Conservation (phyloP, 2,113 vertebrate genomes). For the Cololabis saira region DNA sequence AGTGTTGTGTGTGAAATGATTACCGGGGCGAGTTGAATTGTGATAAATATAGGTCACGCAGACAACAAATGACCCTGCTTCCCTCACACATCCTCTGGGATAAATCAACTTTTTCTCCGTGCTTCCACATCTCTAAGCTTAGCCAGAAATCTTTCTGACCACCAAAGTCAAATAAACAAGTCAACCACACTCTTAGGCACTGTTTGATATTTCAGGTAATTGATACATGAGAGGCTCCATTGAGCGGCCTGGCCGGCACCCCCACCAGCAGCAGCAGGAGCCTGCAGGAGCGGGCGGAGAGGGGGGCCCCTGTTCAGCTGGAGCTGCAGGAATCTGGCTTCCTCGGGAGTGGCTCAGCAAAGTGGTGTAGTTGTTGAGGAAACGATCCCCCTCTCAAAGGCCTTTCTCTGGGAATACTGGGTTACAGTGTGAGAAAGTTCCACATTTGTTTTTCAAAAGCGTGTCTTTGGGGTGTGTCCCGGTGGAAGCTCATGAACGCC, state of each 20-base stretch:
- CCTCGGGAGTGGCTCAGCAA: slow-evolving; percentile 55
- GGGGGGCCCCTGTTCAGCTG: slow-evolving; percentile 59
- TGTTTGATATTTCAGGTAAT: slow-evolving; percentile 79
- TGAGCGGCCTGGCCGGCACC: slow-evolving; percentile 58
- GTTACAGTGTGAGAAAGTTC: slow-evolving; percentile 83
- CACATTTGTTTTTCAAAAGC: slow-evolving; percentile 69
- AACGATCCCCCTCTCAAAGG: slow-evolving; percentile 68
- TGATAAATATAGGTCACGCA: slow-evolving; percentile 23
- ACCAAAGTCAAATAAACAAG: slow-evolving; percentile 74
- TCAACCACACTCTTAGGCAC: slow-evolving; percentile 64
- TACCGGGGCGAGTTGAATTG: slow-evolving; percentile 26
- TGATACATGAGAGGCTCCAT: slow-evolving; percentile 74
- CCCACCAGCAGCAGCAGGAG: slow-evolving; percentile 39
- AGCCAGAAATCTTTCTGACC: slow-evolving; percentile 47
- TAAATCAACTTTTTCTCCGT: slow-evolving; percentile 29
- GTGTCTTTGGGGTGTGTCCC: slow-evolving; percentile 54
- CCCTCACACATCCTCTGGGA: slow-evolving; percentile 37
- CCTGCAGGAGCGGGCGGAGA: slow-evolving; percentile 30
- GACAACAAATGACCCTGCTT: slow-evolving; percentile 32
- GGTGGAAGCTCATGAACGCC: slow-evolving; percentile 40
- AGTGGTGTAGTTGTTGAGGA: slow-evolving; percentile 78
- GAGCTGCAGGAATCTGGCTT: slow-evolving; percentile 47
- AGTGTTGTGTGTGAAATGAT: slow-evolving; percentile 32
- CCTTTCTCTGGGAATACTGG: slow-evolving; percentile 79
- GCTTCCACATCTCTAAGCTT: slow-evolving; percentile 39